Evolutionary conservation across 2,113 vertebrate species (phyloP), one percentile per base, ranked within the genome.

Genomic region (Genyomyrus donnyi): DNA sequence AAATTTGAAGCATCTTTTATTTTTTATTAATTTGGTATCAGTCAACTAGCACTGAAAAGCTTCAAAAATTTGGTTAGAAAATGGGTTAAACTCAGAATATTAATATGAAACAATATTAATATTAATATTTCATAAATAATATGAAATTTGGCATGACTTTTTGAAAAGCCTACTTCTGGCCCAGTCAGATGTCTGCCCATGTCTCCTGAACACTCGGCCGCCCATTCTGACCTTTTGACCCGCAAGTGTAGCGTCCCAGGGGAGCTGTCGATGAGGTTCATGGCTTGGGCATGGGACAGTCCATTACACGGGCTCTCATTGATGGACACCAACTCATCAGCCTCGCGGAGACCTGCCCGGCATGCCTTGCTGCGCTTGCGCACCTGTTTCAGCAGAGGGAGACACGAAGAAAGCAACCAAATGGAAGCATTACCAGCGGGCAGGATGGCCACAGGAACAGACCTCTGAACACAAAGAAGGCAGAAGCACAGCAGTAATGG

Each of bases 311-410:
- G 94, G 91, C 96, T 96, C 27, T 98, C 97, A 17, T 99, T 99
- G 95, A 99, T 97, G 74, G 97, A 96, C 66, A 98, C 89, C 62
- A 99, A 94, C 91, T 98, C 97, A 91, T 99, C 98, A 21, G 95
- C 96, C 93, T 99, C 98, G 89, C 95, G 95, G 42, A 99, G 94
- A 46, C 98, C 98, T 52, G 97, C 98, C 5, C 98, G 97, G 92
- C 98, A 99, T 0, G 98, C 98, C 92, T 99, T 99, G 92, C 98
- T 99, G 91, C 98, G 97, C 95, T 98, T 99, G 86, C 98, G 97
- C 91, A 99, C 97, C 98, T 99, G 92, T n/a, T 90, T 10, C 85
- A 89, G 52, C 31, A 92, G 58, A 93, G 49, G 31, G 89, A 90
- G 53, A 50, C n/a, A 90, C 31, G 21, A 46, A n/a, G 15, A 50